These are phyloP conservation scores for Bambusicola thoracicus DNA, from an alignment of 2,113 vertebrate species.

Conservation along the genomic window DNA sequence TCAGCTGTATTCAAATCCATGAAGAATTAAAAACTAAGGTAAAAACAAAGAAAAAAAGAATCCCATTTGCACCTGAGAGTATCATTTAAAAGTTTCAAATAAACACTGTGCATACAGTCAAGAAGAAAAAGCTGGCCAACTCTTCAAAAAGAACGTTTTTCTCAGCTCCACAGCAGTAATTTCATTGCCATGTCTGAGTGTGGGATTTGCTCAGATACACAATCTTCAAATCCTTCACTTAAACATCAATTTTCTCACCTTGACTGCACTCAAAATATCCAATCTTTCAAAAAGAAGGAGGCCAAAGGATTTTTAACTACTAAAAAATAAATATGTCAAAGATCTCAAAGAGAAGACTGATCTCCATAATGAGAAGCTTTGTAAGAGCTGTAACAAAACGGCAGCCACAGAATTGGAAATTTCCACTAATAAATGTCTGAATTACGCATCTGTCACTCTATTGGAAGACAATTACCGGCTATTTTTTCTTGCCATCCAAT, in stretches of 20 bases:
- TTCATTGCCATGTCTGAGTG: rapidly evolving
- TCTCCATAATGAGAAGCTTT: neutral
- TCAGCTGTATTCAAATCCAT: neutral
- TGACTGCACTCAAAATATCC: neutral
- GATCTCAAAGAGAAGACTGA: neutral
- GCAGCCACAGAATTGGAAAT: neutral
- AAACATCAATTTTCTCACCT: neutral
- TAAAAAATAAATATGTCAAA: neutral
- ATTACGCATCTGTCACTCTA: neutral
- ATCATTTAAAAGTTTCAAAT: neutral
- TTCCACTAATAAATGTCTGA: neutral
- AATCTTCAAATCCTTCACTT: neutral
- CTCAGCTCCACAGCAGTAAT: neutral
- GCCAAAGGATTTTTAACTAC: neutral
- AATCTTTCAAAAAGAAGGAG: neutral
- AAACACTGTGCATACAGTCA: neutral
- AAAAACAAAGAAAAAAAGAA: neutral
- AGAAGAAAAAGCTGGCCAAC: neutral
- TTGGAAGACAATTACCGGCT: rapidly evolving
- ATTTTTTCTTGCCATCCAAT: neutral
- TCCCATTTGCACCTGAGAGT: neutral
- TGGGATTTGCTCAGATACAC: neutral
- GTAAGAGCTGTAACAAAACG: neutral
- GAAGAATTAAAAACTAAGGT: neutral
- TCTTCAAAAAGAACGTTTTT: neutral